Percentiles rank a stretch among this genome's conserved stretches.
These are phyloP conservation scores for Danio aesculapii DNA, from an alignment of 2,797 vertebrate genomes.

Conservation along the genomic window DNA sequence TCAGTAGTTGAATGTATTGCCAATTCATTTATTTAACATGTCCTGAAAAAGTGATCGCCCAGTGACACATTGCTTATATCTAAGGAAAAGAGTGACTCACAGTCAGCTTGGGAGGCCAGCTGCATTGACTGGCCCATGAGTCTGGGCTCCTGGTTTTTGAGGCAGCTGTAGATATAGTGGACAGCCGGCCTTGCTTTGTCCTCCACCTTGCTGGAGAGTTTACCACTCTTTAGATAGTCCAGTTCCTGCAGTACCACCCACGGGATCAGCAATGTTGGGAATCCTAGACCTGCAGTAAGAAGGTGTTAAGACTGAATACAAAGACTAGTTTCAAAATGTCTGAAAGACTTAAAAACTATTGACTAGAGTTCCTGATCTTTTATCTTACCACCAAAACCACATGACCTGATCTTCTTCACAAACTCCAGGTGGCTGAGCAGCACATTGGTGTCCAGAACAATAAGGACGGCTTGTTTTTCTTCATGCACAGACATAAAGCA, in stretches of 20 bases:
- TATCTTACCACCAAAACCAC: conserved; percentile 84
- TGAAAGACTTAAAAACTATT: neutral
- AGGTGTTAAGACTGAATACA: neutral
- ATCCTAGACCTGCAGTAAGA: conserved; percentile 75
- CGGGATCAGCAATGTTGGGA: conserved; percentile 87
- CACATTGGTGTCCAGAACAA: conserved; percentile 94
- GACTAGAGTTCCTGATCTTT: neutral
- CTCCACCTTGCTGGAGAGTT: conserved; percentile 78
- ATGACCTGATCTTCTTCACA: conserved; percentile 83
- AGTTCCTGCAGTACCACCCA: conserved; percentile 96
- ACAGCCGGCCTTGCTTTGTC: conserved; percentile 88
- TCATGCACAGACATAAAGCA: conserved; percentile 61
- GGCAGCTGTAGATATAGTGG: conserved; percentile 85
- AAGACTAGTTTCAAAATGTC: neutral
- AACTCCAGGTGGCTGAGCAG: conserved; percentile 92
- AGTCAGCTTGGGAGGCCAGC: conserved; percentile 84
- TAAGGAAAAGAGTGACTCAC: conserved; percentile 76
- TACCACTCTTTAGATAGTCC: conserved; percentile 88
- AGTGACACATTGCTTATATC: neutral
- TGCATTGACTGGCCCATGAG: conserved; percentile 95
- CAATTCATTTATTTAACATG: neutral
- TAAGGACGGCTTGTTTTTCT: conserved; percentile 78
- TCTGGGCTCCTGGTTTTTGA: conserved; percentile 82
- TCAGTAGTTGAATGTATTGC: neutral
- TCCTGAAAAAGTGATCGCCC: neutral